Evolutionary conservation across 2,113 vertebrate species (phyloP).

Genomic region (Empidonax alnorum): DNA sequence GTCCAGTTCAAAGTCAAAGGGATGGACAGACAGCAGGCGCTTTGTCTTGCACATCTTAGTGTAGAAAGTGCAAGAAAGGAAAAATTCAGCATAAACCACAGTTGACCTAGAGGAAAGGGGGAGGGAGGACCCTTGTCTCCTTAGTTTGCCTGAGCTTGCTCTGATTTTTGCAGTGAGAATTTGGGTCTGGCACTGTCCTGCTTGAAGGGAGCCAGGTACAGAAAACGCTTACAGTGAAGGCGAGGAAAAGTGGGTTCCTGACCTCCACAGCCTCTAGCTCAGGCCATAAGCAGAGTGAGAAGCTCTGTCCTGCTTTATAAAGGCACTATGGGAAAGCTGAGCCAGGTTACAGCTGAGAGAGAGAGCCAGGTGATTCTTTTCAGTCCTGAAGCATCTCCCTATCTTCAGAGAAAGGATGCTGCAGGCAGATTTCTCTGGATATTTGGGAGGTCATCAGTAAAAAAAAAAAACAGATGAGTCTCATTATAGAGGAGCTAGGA

Average conservation of each 20-base stretch:
- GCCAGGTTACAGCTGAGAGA: not conserved
- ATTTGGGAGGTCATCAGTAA: not conserved
- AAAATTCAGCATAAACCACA: not conserved
- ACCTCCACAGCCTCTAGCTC: not conserved
- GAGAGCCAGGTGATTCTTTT: not conserved
- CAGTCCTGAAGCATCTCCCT: not conserved
- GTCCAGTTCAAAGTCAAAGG: constrained; percentile 83
- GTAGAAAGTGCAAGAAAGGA: not conserved
- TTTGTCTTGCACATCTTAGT: constrained; percentile 82
- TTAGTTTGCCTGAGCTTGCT: not conserved
- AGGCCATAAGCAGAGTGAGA: not conserved
- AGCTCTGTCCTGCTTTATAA: not conserved
- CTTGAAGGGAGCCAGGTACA: not conserved
- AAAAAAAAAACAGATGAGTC: not conserved
- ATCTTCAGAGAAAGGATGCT: not conserved
- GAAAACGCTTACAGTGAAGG: fast-evolving
- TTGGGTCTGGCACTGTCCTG: fast-evolving
- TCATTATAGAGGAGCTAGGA: not conserved
- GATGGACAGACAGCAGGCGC: constrained; percentile 85
- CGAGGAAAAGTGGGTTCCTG: not conserved
- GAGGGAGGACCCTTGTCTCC: not conserved
- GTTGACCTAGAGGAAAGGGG: not conserved
- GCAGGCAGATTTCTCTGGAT: not conserved
- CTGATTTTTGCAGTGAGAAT: not conserved
- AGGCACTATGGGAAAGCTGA: not conserved